A percentile compares a stretch with the other conserved stretches of the same genome.
These are phyloP conservation scores for Onychomys arenicola DNA, from an alignment of 2,797 vertebrate genomes.

Conservation along the genomic window DNA sequence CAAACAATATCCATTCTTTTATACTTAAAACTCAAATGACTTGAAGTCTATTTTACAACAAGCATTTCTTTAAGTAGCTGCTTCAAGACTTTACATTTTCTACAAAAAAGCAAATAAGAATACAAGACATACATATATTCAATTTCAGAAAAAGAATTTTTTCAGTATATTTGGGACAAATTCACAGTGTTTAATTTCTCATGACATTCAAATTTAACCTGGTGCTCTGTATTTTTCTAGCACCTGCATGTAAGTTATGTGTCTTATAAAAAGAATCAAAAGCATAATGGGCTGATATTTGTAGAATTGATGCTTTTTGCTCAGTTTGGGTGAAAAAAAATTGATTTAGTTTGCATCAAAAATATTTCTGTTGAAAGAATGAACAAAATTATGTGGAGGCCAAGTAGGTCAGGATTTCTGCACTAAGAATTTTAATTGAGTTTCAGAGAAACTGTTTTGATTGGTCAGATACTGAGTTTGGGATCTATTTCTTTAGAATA, in stretches of 20 bases:
- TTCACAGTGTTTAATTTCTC: neutral
- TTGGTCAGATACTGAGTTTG: neutral
- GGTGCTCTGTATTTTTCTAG: neutral
- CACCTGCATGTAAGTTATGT: neutral
- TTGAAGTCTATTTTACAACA: neutral
- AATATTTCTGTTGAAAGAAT: constrained; percentile 42
- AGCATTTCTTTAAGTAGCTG: neutral
- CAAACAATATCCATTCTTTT: neutral
- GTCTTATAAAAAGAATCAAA: neutral
- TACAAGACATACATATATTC: neutral
- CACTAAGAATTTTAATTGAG: constrained; percentile 5
- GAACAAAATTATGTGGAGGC: neutral
- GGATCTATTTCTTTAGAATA: neutral
- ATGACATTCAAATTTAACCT: neutral
- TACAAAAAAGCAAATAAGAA: constrained; percentile 12
- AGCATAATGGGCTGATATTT: neutral
- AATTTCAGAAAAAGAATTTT: constrained; percentile 12
- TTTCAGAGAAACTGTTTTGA: constrained; percentile 19
- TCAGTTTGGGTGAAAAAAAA: constrained; percentile 14
- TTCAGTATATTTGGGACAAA: neutral
- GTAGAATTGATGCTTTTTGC: neutral
- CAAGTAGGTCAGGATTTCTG: constrained; percentile 16
- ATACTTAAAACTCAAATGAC: neutral
- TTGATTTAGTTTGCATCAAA: constrained; percentile 48
- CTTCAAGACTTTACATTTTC: neutral